These are phyloP conservation scores for Cordilura impudica DNA, from an alignment of 2,888 invertebrate genomes.

Conservation along the genomic window DNA sequence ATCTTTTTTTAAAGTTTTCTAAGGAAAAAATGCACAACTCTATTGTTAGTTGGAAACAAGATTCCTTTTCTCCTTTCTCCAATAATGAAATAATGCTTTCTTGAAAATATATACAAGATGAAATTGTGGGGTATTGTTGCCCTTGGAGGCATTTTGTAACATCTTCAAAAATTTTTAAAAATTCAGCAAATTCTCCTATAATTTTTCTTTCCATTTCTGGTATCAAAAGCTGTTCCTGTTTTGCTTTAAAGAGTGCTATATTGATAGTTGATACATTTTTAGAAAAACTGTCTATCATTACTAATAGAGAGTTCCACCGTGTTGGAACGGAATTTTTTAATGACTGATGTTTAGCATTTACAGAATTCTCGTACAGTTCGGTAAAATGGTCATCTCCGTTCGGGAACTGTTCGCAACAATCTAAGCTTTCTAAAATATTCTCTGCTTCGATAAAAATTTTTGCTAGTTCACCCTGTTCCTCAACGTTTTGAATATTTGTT, in stretches of 20 bases:
- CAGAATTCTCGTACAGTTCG: background rate
- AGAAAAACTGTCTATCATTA: background rate
- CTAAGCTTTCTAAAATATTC: background rate
- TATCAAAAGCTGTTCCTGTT: background rate
- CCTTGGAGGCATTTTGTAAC: background rate
- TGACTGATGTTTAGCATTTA: background rate
- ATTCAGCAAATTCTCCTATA: constrained; percentile 4
- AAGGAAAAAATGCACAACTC: background rate
- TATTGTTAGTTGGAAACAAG: background rate
- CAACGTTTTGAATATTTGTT: background rate
- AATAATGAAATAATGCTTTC: background rate
- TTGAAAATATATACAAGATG: background rate
- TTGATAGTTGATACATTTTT: background rate
- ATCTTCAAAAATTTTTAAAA: constrained; percentile 15
- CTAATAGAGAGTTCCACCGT: background rate
- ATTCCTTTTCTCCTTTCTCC: background rate
- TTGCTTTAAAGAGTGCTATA: background rate
- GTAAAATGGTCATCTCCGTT: constrained; percentile 1
- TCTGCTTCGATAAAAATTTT: background rate
- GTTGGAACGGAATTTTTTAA: background rate
- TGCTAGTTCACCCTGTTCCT: background rate
- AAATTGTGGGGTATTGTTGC: constrained; percentile 1
- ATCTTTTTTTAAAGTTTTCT: background rate
- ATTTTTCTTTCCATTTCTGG: constrained; percentile 2
- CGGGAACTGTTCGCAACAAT: background rate